Conservation (phyloP, 2,113 vertebrate genomes). For the Furnarius figulus region DNA sequence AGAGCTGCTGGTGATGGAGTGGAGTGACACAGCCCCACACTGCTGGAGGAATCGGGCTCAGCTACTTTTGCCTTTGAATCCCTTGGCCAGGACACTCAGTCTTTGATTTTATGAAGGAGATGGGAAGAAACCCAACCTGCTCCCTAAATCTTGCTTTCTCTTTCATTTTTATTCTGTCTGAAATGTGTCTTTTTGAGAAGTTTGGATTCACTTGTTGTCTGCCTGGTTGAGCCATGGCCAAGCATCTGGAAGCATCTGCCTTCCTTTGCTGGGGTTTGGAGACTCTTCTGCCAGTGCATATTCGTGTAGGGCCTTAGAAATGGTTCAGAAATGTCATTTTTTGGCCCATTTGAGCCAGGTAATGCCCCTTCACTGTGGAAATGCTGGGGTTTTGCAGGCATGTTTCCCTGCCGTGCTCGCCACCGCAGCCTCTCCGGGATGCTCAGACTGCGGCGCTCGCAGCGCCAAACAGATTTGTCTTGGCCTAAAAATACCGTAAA, state of each 20-base stretch:
- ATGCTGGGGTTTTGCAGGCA: neutral
- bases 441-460: neutral
- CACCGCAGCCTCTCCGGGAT: neutral
- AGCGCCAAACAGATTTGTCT: neutral
- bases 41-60: neutral
- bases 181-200: neutral
- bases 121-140: neutral
- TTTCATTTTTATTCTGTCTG: neutral
- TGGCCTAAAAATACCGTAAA: slow-evolving; percentile 52
- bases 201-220: neutral
- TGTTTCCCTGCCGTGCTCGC: neutral
- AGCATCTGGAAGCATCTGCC: neutral
- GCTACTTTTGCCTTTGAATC: neutral
- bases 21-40: neutral
- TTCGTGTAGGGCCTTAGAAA: neutral
- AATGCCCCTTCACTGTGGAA: rapidly evolving
- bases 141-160: neutral
- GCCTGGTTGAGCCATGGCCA: neutral
- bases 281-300: rapidly evolving
- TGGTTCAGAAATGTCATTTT: neutral
- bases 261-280: neutral
- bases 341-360: neutral
- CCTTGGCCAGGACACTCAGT: rapidly evolving
- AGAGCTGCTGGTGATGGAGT: neutral
- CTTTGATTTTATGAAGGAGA: neutral